Evolutionary conservation across 2,113 vertebrate species (phyloP).

Genomic region (Triplophysa dalaica): DNA sequence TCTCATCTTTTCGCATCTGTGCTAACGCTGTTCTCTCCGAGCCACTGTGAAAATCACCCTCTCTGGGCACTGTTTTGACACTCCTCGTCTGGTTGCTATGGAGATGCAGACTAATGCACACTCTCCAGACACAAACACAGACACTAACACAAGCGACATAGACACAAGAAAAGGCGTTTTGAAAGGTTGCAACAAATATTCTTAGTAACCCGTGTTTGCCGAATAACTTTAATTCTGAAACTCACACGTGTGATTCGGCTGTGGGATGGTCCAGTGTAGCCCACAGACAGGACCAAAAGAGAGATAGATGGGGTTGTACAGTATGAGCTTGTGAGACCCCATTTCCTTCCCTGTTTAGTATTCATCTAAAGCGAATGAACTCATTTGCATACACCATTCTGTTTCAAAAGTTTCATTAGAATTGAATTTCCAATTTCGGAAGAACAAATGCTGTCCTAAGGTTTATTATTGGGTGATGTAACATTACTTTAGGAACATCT

Average conservation of each 20-base stretch:
- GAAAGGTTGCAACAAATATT: slow-evolving; percentile 47
- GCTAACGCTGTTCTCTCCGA: slow-evolving; percentile 34
- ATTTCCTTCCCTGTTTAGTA: neutral
- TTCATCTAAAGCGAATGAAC: neutral
- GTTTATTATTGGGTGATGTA: neutral
- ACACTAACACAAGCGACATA: slow-evolving; percentile 30
- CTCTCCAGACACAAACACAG: slow-evolving; percentile 14
- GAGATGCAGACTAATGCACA: slow-evolving; percentile 43
- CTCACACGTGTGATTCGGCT: slow-evolving; percentile 11
- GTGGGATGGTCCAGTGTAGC: slow-evolving; percentile 12
- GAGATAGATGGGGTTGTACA: neutral
- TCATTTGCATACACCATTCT: neutral
- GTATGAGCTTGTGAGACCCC: neutral
- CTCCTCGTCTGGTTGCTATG: slow-evolving; percentile 46
- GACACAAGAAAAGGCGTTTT: slow-evolving; percentile 21
- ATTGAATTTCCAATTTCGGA: neutral
- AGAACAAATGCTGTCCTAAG: too few relatives aligned
- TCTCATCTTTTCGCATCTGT: slow-evolving; percentile 27
- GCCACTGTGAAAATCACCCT: slow-evolving; percentile 38
- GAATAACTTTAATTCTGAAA: slow-evolving; percentile 38
- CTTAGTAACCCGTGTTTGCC: slow-evolving; percentile 41
- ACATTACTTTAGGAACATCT: neutral
- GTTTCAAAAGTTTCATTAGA: neutral
- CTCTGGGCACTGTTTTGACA: slow-evolving; percentile 51
- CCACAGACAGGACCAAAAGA: slow-evolving; percentile 19